Conservation (phyloP, 1,140 invertebrate species). For the Armadillidium nasatum region DNA sequence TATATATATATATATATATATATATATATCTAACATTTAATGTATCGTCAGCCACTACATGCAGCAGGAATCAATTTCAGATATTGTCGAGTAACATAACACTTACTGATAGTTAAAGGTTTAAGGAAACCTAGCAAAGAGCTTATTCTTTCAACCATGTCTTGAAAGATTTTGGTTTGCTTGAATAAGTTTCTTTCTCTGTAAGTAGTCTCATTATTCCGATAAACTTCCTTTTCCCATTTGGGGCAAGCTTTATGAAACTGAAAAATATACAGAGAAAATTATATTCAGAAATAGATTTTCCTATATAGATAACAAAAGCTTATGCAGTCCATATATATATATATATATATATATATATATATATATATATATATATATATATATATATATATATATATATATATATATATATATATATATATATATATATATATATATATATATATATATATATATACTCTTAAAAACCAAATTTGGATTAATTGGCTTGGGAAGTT, state of each 20-base stretch:
- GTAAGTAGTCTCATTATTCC: background rate
- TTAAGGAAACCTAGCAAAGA: background rate
- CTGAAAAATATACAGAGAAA: background rate
- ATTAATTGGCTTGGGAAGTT: conserved; percentile 32
- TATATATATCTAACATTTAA: no score
- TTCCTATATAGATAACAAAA: no score
- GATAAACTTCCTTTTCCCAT: background rate
- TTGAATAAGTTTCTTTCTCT: background rate
- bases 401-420: no score
- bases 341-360: no score
- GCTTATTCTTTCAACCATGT: background rate
- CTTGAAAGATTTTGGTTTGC: background rate
- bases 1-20: no score
- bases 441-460: conserved; percentile 8
- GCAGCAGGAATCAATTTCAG: no score
- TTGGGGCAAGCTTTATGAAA: background rate
- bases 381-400: no score
- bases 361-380: no score
- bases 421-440: no score
- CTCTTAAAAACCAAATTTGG: conserved; percentile 42
- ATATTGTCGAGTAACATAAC: no score
- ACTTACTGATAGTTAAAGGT: background rate
- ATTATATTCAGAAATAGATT: background rate
- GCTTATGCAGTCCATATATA: no score
- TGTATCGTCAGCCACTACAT: no score